Conservation (phyloP, 2,888 invertebrate genomes). For the Amphipoea lucens region DNA sequence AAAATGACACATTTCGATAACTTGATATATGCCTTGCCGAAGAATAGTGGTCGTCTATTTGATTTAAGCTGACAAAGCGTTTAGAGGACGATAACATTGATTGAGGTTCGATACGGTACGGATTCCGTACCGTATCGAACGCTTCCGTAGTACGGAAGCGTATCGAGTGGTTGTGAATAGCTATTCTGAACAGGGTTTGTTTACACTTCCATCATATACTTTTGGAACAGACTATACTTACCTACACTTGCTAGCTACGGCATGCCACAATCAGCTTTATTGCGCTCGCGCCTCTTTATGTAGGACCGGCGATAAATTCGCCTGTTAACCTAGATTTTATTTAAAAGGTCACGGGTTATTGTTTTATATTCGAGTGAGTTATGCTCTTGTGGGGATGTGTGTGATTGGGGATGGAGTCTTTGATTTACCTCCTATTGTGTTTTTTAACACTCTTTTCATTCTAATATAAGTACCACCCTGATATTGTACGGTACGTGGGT, state of each 20-base stretch:
- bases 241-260: not conserved
- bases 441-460: not conserved
- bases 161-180: too few relatives aligned
- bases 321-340: constrained; percentile 63
- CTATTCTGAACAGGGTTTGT: not conserved
- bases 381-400: constrained; percentile 1
- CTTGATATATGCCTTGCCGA: too few relatives aligned
- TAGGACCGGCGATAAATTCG: constrained; percentile 52
- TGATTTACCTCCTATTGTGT: not conserved
- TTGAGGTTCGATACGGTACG: too few relatives aligned
- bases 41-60: too few relatives aligned
- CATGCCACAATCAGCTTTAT: constrained; percentile 55
- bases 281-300: constrained; percentile 53
- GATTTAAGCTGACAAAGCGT: too few relatives aligned
- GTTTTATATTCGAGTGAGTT: constrained; percentile 43
- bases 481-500: too few relatives aligned
- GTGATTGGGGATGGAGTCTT: not conserved
- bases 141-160: too few relatives aligned
- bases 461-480: not conserved
- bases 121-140: too few relatives aligned
- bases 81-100: too few relatives aligned
- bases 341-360: constrained; percentile 56
- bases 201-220: not conserved
- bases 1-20: too few relatives aligned
- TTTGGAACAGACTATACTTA: not conserved